Evolutionary conservation across 2,113 vertebrate species (phyloP), one percentile per base, ranked within the genome.

Genomic region (Lasiurus borealis): DNA sequence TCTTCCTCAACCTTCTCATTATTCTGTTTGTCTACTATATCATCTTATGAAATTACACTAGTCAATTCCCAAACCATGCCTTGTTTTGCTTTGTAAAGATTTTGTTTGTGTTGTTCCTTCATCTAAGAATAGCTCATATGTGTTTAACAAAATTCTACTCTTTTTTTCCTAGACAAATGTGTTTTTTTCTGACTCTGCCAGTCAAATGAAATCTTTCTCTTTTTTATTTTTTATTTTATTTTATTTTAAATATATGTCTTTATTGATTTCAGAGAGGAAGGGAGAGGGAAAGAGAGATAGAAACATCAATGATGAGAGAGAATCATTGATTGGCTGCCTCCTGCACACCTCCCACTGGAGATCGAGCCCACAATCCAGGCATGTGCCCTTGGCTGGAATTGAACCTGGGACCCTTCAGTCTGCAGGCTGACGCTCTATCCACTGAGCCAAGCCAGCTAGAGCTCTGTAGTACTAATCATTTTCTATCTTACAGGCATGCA

Each of bases 101-200:
- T 92, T 86, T 40, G 13, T 13, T 34, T 52, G 64, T 23, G 9
- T 31, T 82, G 6, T 84, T 92, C 73, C 27, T 66, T 92, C 19
- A 52, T 23, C 16, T 75, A 34, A 23, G 21, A 91, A 80, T 73
- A 84, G 0, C 11, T 88, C 66, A 2, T 31, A 80, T 8, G 14
- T 69, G 6, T 85, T 85, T 85, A 88, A 48, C 29, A 91, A 80
- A 69, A 64, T 84, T 48, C 34, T 66, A 50, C 8, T 90, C 1
- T 16, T 80, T 91, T n/a, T 91, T 88, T 93, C 68, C 14, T 75
- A 80, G 16, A 57, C 15, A 85, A 66, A 40, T 72, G 64, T 36
- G 2, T 34, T 25, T 1, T 25, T 84, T 68, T 2, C 0, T 75
- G 21, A 85, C 68, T 52, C 18, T 88, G 2, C 78, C 27, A 62